Conservation (phyloP, 2,797 vertebrate species). For the Lacerta viridis region DNA sequence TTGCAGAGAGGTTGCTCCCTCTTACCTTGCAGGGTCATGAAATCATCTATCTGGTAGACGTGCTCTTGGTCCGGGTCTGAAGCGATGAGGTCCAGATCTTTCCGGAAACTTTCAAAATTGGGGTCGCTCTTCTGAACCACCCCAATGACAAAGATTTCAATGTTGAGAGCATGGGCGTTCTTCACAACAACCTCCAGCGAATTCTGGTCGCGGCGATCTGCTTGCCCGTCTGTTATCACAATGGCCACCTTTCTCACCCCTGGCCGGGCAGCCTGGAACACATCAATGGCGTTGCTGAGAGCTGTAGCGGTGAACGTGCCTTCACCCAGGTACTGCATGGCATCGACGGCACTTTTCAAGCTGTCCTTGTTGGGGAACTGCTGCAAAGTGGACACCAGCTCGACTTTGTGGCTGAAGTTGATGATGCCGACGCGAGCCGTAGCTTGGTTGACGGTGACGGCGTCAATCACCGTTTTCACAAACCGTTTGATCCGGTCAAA, state of each 20-base stretch:
- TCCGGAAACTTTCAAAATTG: slow-evolving; percentile 79
- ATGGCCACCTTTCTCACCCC: slow-evolving; percentile 85
- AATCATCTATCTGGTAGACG: slow-evolving; percentile 87
- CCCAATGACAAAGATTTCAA: slow-evolving; percentile 88
- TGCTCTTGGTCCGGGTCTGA: slow-evolving; percentile 86
- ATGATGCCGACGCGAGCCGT: slow-evolving; percentile 84
- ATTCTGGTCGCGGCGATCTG: slow-evolving; percentile 80
- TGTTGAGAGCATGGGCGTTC: slow-evolving; percentile 70
- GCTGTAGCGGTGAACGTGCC: slow-evolving; percentile 89
- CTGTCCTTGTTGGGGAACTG: slow-evolving; percentile 77
- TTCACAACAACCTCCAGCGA: slow-evolving; percentile 76
- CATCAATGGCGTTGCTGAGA: slow-evolving; percentile 78
- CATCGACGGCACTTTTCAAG: slow-evolving; percentile 81
- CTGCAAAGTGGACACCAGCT: slow-evolving; percentile 82
- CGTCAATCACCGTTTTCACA: slow-evolving; percentile 84
- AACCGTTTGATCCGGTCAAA: slow-evolving; percentile 89
- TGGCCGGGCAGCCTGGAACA: slow-evolving; percentile 79
- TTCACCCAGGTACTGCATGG: slow-evolving; percentile 89
- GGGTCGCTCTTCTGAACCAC: slow-evolving; percentile 82
- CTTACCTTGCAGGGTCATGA: slow-evolving; percentile 77
- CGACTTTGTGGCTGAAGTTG: slow-evolving; percentile 86
- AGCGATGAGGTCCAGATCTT: slow-evolving; percentile 87
- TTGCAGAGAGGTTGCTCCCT: not conserved
- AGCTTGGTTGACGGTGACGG: slow-evolving; percentile 72
- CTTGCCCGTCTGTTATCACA: slow-evolving; percentile 87